These are phyloP conservation scores for Zaprionus kolodkinae DNA, from an alignment of 1,140 invertebrate genomes.

Conservation along the genomic window DNA sequence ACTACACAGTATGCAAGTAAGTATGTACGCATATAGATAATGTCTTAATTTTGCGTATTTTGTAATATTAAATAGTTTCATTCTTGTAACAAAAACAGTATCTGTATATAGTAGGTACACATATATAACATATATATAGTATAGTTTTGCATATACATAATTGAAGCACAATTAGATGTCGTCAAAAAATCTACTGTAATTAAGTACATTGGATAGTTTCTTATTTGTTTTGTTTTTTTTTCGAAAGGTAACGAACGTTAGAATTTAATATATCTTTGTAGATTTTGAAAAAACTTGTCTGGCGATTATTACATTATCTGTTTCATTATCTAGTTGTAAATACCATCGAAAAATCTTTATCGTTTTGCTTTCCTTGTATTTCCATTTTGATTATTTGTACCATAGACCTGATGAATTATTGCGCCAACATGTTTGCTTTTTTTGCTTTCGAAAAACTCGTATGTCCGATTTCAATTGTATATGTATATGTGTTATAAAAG, in stretches of 20 bases:
- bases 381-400: constrained; percentile 69
- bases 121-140: constrained; percentile 17
- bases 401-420: constrained; percentile 60
- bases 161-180: constrained; percentile 78
- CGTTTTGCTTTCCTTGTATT: constrained; percentile 30
- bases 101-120: constrained; percentile 35
- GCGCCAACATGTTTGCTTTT: constrained; percentile 20
- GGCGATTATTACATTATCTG: constrained; percentile 8
- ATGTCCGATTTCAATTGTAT: constrained; percentile 8
- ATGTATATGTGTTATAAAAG: constrained; percentile 44
- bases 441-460: constrained; percentile 21
- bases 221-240: constrained; percentile 7
- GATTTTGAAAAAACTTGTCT: constrained; percentile 27
- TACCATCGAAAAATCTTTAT: constrained; percentile 64
- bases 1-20: constrained; percentile 31
- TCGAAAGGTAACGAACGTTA: constrained; percentile 18
- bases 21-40: constrained; percentile 63
- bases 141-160: constrained; percentile 56
- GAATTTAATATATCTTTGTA: constrained; percentile 18
- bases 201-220: constrained; percentile 46
- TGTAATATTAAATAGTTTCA: constrained; percentile 47
- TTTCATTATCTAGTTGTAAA: constrained; percentile 55
- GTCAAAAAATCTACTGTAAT: constrained; percentile 68
- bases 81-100: constrained; percentile 26
- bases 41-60: constrained; percentile 65